phyloP scores from a whole-genome alignment of 2,113 vertebrate species.

The Dasyprocta punctata region DNA sequence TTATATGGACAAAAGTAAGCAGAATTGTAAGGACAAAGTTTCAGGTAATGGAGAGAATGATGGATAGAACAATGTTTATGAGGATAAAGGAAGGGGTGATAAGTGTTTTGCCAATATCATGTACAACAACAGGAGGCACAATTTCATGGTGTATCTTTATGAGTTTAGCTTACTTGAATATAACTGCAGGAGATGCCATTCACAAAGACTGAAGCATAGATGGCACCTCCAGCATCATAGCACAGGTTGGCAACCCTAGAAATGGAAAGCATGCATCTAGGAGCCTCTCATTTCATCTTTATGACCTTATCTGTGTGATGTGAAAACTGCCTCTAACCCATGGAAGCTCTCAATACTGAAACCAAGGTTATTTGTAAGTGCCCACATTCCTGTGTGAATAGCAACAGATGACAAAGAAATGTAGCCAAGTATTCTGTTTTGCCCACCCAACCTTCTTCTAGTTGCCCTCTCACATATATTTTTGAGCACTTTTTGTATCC shows the following conservation, averaged over 20 bases:
- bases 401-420: background rate
- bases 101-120: background rate
- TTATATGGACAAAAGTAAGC: background rate
- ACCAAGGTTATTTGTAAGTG: background rate
- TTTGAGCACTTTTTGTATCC: background rate
- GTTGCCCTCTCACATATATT: background rate
- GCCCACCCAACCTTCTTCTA: background rate
- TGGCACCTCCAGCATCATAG: background rate
- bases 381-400: background rate
- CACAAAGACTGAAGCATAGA: background rate
- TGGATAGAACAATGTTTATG: background rate
- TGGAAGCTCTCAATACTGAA: background rate
- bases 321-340: background rate
- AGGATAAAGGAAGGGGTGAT: background rate
- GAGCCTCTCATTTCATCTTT: background rate
- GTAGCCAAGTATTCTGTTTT: background rate
- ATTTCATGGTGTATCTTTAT: background rate
- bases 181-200: background rate
- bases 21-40: background rate
- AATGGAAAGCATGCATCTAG: background rate
- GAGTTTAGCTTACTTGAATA: slow-evolving; percentile 6
- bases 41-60: background rate
- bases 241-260: background rate
- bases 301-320: background rate
- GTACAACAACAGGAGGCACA: background rate